phyloP scores from a whole-genome alignment of 2,113 vertebrate species.

The Piliocolobus tephrosceles region DNA sequence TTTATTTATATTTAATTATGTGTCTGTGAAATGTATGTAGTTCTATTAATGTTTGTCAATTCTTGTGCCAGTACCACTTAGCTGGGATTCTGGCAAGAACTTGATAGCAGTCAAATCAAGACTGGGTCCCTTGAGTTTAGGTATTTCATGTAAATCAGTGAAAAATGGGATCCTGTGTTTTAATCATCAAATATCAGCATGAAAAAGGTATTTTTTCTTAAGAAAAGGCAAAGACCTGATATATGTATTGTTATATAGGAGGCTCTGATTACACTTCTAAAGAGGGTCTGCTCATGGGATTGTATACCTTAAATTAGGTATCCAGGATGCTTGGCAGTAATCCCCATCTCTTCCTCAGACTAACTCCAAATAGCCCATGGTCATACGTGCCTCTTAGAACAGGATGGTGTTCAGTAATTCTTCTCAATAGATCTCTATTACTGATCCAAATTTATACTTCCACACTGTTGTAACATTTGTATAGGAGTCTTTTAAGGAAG shows the following conservation, averaged over 20 bases:
- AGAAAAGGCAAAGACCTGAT: not conserved
- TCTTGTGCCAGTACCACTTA: conserved; percentile 38
- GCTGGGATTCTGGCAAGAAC: conserved; percentile 40
- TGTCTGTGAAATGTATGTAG: not conserved
- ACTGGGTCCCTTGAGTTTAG: not conserved
- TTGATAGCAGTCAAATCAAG: not conserved
- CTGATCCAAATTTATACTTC: not conserved
- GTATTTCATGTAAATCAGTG: conserved; percentile 24
- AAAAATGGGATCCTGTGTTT: not conserved
- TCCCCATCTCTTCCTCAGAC: not conserved
- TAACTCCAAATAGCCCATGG: not conserved
- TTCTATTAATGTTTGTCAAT: conserved; percentile 21
- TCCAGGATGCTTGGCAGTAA: not conserved
- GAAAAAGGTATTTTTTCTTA: not conserved
- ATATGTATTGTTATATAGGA: not conserved
- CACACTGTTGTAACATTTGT: not conserved
- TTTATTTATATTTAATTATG: conserved; percentile 32
- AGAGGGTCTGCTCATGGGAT: not conserved
- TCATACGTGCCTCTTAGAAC: not conserved
- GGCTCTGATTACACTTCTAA: not conserved
- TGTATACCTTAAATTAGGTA: not conserved
- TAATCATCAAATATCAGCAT: not conserved
- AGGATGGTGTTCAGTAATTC: not conserved
- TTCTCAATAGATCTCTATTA: not conserved
- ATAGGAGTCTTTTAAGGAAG: not conserved